These are phyloP conservation scores for Yoshiicerus persimilis DNA, from an alignment of 1,140 invertebrate genomes.

Conservation along the genomic window DNA sequence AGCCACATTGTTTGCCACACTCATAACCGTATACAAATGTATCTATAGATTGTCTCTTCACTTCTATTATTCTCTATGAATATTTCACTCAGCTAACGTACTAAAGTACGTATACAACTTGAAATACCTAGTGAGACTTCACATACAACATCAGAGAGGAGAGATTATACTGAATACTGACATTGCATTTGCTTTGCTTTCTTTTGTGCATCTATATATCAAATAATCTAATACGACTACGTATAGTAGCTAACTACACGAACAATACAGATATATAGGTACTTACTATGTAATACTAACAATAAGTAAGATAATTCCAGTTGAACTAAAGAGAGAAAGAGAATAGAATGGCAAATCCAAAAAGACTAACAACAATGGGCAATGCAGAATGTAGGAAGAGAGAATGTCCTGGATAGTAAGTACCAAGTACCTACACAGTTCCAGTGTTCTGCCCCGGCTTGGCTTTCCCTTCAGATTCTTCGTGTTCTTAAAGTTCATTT, in stretches of 20 bases:
- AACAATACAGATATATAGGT: not conserved
- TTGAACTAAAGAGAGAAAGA: constrained; percentile 2
- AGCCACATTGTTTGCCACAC: constrained; percentile 13
- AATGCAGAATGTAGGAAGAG: not conserved
- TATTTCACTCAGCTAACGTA: not conserved
- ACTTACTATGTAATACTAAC: not conserved
- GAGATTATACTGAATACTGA: not conserved
- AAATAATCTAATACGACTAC: not conserved
- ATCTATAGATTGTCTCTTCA: not conserved
- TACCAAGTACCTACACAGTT: not conserved
- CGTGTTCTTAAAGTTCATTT: constrained; percentile 14
- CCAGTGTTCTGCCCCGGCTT: not conserved
- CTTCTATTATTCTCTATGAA: not conserved
- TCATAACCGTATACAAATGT: constrained; percentile 8
- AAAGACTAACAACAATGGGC: not conserved
- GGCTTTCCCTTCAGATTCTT: not conserved
- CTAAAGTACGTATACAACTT: not conserved
- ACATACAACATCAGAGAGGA: not conserved
- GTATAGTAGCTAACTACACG: not conserved
- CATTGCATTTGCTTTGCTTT: not conserved
- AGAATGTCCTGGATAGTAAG: not conserved
- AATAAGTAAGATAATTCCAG: not conserved
- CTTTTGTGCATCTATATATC: not conserved
- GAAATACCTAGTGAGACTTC: not conserved
- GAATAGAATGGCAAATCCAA: not conserved